Base-by-base conservation (phyloP, 2,797 vertebrate species). In the Hippocampus kuda region DNA sequence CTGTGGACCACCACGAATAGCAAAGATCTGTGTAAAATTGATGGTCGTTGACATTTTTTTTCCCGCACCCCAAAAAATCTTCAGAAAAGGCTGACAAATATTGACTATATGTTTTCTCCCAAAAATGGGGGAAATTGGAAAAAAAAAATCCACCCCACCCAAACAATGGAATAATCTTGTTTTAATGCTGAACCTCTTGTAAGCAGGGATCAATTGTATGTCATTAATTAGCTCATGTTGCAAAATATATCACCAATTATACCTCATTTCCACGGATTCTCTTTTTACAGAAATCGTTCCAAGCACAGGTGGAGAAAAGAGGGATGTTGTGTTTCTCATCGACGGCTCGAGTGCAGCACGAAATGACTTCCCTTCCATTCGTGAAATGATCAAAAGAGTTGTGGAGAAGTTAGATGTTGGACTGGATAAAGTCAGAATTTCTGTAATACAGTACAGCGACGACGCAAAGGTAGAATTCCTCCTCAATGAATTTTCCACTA, bases 361-460 rank as follows among this genome's bases (percentile, higher is more conserved):
- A 2, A 83, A 83, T 18, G 93, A 96, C 61, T 97, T 98, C 72
- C 80, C 86, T 78, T 76, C 91, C 26, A 70, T 98, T 65, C 90
- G 91, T 0, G 81, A 89, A 4, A 91, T 98, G 87, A 93, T 99
- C 1, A 82, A 73, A 77, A 91, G 88, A 80, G 87, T 99, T 13
- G 92, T 96, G 6, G 91, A 88, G 0, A 90, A 82, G 68, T 77
- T 99, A 79, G 94, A 98, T 0, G 91, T 99, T 73, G 94, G 93
- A 74, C 77, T 94, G 2, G 91, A 98, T 68, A 87, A 83, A 20
- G 95, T 94, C 20, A 77, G 96, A 69, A 77, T 98, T 65, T 93
- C 95, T 0, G 93, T 98, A 65, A 92, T 98, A 49, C 97, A 99
- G 83, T 98, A 96, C 88, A 95, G 95, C 0, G 93, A 97, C 16